phyloP scores from a whole-genome alignment of 1,140 invertebrate genomes.

The Euwallacea similis region DNA sequence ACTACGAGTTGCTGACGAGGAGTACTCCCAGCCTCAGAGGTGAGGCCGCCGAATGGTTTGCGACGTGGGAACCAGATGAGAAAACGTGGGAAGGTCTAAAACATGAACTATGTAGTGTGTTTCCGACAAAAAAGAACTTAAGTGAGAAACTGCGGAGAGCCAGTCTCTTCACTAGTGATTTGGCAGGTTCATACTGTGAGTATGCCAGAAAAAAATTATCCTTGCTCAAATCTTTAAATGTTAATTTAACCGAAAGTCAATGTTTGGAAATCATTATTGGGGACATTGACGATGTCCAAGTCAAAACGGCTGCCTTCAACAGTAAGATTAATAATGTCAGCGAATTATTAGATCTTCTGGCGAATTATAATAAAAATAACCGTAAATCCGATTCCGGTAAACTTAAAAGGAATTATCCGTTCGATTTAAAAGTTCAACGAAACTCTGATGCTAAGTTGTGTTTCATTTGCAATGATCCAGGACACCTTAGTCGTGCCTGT shows the following conservation, averaged over 20 bases:
- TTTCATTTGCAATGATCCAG: constrained; percentile 4
- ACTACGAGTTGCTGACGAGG: too few relatives aligned
- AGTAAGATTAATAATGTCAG: constrained; percentile 9
- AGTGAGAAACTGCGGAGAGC: constrained; percentile 4
- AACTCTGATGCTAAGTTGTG: not conserved
- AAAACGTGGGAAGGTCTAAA: too few relatives aligned
- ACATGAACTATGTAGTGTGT: too few relatives aligned
- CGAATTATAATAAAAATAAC: constrained; percentile 6
- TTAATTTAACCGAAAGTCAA: constrained; percentile 11
- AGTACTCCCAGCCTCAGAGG: too few relatives aligned
- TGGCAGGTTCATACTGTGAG: constrained; percentile 19
- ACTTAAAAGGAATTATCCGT: not conserved
- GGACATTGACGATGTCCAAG: constrained; percentile 14
- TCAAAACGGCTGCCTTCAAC: constrained; percentile 19
- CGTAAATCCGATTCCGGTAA: not conserved
- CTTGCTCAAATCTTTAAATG: constrained; percentile 10
- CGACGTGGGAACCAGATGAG: too few relatives aligned
- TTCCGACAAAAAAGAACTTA: constrained; percentile 13
- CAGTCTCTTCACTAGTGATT: not conserved
- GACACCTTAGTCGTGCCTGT: constrained; percentile 4
- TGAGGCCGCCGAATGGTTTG: too few relatives aligned
- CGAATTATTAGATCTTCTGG: not conserved
- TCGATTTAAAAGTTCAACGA: not conserved
- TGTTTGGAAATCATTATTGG: constrained; percentile 12
- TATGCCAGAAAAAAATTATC: constrained; percentile 27